phyloP scores from a whole-genome alignment of 1,140 invertebrate genomes.

The Drosophila melanica region DNA sequence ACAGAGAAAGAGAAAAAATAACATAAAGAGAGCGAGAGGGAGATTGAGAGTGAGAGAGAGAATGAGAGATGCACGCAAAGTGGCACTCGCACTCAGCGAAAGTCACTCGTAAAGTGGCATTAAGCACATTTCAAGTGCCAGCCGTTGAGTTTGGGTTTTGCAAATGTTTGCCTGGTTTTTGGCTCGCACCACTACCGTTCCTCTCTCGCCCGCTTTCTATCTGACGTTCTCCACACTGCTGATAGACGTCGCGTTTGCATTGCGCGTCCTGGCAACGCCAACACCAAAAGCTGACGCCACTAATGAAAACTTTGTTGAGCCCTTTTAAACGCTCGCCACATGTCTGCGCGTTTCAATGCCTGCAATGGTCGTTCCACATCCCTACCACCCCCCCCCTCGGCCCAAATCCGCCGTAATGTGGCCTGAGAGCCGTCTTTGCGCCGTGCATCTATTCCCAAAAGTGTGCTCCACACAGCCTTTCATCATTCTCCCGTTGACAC shows the following conservation, averaged over 20 bases:
- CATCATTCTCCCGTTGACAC: constrained; percentile 61
- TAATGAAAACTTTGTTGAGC: constrained; percentile 79
- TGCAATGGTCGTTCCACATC: constrained; percentile 22
- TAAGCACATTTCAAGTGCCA: constrained; percentile 78
- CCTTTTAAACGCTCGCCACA: constrained; percentile 73
- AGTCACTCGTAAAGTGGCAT: constrained; percentile 81
- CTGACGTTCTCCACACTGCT: constrained; percentile 29
- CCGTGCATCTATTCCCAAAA: constrained; percentile 32
- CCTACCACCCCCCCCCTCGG: constrained; percentile 13
- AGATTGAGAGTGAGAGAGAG: constrained; percentile 4
- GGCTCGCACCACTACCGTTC: neutral
- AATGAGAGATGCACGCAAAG: constrained; percentile 62
- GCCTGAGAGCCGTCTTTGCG: constrained; percentile 34
- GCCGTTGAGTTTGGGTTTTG: constrained; percentile 61
- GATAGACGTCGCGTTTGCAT: constrained; percentile 33
- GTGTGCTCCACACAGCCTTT: constrained; percentile 62
- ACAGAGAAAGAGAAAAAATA: neutral
- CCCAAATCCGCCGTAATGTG: constrained; percentile 26
- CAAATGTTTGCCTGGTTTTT: constrained; percentile 69
- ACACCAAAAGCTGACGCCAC: constrained; percentile 63
- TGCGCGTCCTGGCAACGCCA: constrained; percentile 41
- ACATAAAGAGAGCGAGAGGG: neutral
- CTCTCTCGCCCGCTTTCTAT: neutral
- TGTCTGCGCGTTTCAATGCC: constrained; percentile 49
- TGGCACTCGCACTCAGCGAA: constrained; percentile 76